phyloP scores from a whole-genome alignment of 2,888 invertebrate genomes.

The Dysmachus trigonus region DNA sequence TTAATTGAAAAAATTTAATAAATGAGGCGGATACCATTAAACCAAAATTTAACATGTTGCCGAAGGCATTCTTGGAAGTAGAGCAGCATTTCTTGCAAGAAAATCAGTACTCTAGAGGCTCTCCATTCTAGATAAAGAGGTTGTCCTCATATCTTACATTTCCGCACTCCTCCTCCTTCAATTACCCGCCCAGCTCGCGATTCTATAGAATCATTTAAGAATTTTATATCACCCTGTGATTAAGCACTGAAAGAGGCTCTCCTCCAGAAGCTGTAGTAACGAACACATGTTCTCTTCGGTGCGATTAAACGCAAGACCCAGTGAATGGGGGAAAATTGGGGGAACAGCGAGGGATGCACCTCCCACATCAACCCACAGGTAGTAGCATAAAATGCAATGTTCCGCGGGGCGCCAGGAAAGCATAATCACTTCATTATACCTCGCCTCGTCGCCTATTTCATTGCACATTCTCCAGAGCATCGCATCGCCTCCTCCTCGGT shows the following conservation, averaged over 20 bases:
- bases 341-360: background rate
- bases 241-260: background rate
- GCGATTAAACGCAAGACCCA: background rate
- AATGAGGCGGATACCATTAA: background rate
- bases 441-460: background rate
- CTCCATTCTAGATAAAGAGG: background rate
- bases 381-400: background rate
- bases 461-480: background rate
- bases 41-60: background rate
- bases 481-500: no score
- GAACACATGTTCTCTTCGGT: background rate
- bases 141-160: background rate
- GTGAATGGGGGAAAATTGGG: no score
- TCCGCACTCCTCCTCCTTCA: background rate
- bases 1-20: background rate
- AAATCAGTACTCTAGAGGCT: background rate
- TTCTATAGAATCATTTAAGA: constrained; percentile 11
- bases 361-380: background rate
- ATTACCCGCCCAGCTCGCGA: background rate
- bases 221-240: constrained; percentile 12
- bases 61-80: background rate
- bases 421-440: constrained; percentile 32
- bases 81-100: background rate
- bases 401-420: background rate
- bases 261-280: background rate